Base-by-base conservation (phyloP, 2,113 vertebrate species). In the Pan paniscus region DNA sequence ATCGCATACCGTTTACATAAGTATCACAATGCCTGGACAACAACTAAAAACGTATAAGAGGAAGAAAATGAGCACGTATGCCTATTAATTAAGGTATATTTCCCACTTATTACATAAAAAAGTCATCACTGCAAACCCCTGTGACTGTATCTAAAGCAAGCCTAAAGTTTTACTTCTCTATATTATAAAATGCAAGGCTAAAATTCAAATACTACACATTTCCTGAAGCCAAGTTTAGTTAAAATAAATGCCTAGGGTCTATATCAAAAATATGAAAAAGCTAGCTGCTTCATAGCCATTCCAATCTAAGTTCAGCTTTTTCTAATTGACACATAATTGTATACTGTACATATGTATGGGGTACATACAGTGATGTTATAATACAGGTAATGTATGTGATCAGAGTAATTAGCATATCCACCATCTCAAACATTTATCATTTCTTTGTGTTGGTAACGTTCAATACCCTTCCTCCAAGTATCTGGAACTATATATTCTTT, bases 211-310 rank as follows among this genome's bases (percentile, higher is more conserved):
- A 22, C 35, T 59, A 32, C 30, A 0, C 6, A 17, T 43, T n/a
- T 9, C 46, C 7, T 52, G 52, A 40, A 88, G 30, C 61, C 35
- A 61, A 84, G 27, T 40, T 38, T 5, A 35, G 12, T 86, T 43
- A 30, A 30, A 48, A 61, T 46, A 25, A 72, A 6, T 0, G 8
- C 35, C 27, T 27, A 1, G 8, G n/a, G 55, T 38, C 5, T 10
- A 6, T 35, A 11, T 3, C 4, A 20, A 38, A 92, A 78, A 20
- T 5, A 13, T 4, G 55, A 6, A 18, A 38, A 73, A 40, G 30
- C 50, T 10, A 2, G 50, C 57, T 3, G 40, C 23, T 0, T 23
- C 13, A 12, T 0, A 20, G 91, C 52, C 25, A 4, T 8, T 16
- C 40, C 4, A 1, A 3, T 18, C 38, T 9, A 38, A 73, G 46